These are phyloP conservation scores for Monochamus alternatus DNA, from an alignment of 2,888 invertebrate genomes.

Conservation along the genomic window DNA sequence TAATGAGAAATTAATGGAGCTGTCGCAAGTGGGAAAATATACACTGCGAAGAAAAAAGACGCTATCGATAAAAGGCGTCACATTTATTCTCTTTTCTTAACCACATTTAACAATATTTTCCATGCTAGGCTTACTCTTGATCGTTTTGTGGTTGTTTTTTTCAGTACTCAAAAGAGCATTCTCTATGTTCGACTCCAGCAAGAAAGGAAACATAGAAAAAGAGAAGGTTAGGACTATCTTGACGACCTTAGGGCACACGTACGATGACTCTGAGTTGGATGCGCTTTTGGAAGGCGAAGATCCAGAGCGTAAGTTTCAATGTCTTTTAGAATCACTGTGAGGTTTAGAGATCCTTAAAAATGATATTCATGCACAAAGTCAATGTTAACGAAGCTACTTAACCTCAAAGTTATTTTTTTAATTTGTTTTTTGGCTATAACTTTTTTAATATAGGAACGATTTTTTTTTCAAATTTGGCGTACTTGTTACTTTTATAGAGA, in stretches of 20 bases:
- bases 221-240: slow-evolving; percentile 86
- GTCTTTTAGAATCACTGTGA: background rate
- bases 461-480: no score
- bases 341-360: no score
- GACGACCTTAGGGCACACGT: slow-evolving; percentile 86
- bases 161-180: slow-evolving; percentile 86
- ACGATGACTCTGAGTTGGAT: slow-evolving; percentile 85
- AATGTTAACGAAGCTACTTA: no score
- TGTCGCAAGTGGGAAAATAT: background rate
- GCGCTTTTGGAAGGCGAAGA: slow-evolving; percentile 85
- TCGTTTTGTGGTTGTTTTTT: slow-evolving; percentile 44
- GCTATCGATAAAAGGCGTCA: no score
- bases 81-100: no score
- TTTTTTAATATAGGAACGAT: no score
- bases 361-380: no score
- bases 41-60: background rate
- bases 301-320: slow-evolving; percentile 78
- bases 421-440: no score
- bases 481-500: no score
- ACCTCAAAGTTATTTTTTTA: no score
- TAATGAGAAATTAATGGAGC: slow-evolving; percentile 4
- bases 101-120: no score
- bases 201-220: slow-evolving; percentile 85
- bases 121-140: no score
- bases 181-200: slow-evolving; percentile 88